Conservation (phyloP, 2,113 vertebrate species). For the Petrocephalus microphthalmus region DNA sequence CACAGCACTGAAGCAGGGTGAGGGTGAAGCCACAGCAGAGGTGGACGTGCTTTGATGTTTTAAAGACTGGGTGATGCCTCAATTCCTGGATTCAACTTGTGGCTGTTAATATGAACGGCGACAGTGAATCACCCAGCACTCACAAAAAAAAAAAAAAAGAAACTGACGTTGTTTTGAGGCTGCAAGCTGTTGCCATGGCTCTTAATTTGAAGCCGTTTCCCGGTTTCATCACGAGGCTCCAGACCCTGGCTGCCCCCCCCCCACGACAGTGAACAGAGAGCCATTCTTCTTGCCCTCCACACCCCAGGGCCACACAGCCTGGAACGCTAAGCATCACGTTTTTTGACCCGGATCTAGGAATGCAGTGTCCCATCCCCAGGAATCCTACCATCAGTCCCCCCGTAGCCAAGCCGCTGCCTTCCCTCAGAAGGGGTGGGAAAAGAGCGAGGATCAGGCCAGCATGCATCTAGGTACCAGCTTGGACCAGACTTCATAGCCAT, state of each 20-base stretch:
- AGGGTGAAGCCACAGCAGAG: background rate
- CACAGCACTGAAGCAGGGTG: background rate
- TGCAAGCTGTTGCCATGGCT: slow-evolving; percentile 32
- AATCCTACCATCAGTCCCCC: background rate
- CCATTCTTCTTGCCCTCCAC: background rate
- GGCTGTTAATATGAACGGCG: background rate
- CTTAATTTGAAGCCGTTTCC: slow-evolving; percentile 32
- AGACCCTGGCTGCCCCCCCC: background rate
- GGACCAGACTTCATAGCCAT: background rate
- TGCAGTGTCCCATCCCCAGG: background rate
- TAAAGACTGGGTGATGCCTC: background rate
- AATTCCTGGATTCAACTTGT: background rate
- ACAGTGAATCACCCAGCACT: background rate
- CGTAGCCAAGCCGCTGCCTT: background rate
- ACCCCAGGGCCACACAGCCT: background rate
- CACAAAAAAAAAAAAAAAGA: background rate
- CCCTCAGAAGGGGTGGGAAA: background rate
- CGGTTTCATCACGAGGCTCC: background rate
- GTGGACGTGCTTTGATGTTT: background rate
- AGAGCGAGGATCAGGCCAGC: background rate
- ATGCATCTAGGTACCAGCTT: background rate
- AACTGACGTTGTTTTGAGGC: slow-evolving; percentile 34
- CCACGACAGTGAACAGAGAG: background rate
- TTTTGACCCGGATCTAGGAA: background rate
- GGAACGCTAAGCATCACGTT: background rate